A percentile compares a stretch with the other conserved stretches of the same genome.
These are phyloP conservation scores for Colinus virginianus DNA, from an alignment of 2,113 vertebrate species.

Conservation along the genomic window DNA sequence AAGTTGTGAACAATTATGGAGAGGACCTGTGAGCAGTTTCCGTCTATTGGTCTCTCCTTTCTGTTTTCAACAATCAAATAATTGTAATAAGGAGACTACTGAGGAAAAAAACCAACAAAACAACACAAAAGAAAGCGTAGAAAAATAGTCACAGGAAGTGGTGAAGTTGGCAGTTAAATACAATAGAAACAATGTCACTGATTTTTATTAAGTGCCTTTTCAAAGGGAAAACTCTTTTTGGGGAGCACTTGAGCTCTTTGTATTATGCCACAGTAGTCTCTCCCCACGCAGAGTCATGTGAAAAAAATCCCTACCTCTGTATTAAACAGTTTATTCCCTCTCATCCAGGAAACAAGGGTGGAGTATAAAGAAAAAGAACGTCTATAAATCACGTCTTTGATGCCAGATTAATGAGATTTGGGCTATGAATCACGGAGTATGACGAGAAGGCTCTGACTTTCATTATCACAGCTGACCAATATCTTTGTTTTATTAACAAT, in stretches of 20 bases:
- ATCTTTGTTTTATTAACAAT: neutral
- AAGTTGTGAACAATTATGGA: neutral
- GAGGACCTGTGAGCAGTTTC: neutral
- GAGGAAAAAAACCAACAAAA: neutral
- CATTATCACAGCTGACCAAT: conserved; percentile 21
- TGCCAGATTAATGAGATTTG: conserved; percentile 30
- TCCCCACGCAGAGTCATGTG: neutral
- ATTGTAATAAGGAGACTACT: neutral
- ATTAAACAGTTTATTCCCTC: conserved; percentile 16
- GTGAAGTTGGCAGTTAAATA: neutral
- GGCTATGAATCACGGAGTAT: neutral
- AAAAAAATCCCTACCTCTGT: conserved; percentile 14
- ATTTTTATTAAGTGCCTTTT: conserved; percentile 3
- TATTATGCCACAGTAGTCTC: neutral
- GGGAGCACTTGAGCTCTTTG: neutral
- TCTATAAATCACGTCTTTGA: conserved; percentile 40
- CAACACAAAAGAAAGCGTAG: neutral
- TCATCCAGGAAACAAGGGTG: conserved; percentile 45
- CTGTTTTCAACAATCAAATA: neutral
- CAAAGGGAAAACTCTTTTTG: neutral
- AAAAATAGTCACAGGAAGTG: neutral
- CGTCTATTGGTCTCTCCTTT: neutral
- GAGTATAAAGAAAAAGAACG: neutral
- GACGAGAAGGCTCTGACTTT: conserved; percentile 34
- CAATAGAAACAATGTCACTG: neutral